Conservation (phyloP, 1,140 invertebrate genomes). For the Notospermus geniculatus region DNA sequence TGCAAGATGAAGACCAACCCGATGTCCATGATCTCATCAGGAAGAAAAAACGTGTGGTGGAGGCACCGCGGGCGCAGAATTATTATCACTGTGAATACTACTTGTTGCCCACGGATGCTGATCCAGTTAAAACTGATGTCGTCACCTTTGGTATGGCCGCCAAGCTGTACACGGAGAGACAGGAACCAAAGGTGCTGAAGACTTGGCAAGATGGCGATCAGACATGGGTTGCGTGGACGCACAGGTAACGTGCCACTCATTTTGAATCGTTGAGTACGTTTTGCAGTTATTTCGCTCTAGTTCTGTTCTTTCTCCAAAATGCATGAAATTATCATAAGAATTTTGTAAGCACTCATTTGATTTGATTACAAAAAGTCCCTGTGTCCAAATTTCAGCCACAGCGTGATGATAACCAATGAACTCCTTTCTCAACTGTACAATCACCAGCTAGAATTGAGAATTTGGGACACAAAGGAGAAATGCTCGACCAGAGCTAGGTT, state of each 20-base stretch:
- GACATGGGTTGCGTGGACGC: conserved; percentile 52
- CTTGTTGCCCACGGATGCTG: conserved; percentile 43
- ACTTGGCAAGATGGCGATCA: conserved; percentile 51
- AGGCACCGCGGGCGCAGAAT: conserved; percentile 44
- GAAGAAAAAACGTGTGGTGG: conserved; percentile 43
- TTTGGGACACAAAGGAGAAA: conserved; percentile 54
- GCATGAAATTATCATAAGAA: too few relatives aligned
- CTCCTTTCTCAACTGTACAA: conserved; percentile 45
- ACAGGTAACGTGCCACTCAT: conserved; percentile 32
- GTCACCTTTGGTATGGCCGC: conserved; percentile 49
- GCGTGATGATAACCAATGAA: conserved; percentile 42
- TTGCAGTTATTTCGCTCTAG: too few relatives aligned
- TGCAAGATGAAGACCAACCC: conserved; percentile 39
- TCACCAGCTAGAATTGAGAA: conserved; percentile 44
- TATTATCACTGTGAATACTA: conserved; percentile 53
- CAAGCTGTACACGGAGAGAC: conserved; percentile 48
- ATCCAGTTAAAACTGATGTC: conserved; percentile 45
- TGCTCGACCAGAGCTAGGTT: conserved; percentile 45
- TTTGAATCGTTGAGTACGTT: too few relatives aligned
- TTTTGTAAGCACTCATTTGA: not conserved
- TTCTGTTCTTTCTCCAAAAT: too few relatives aligned
- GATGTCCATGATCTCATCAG: conserved; percentile 38
- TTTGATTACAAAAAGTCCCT: not conserved
- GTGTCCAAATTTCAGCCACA: conserved; percentile 40
- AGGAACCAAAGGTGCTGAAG: conserved; percentile 44